phyloP scores from a whole-genome alignment of 2,888 invertebrate species.

The Ctenicera cuprea region DNA sequence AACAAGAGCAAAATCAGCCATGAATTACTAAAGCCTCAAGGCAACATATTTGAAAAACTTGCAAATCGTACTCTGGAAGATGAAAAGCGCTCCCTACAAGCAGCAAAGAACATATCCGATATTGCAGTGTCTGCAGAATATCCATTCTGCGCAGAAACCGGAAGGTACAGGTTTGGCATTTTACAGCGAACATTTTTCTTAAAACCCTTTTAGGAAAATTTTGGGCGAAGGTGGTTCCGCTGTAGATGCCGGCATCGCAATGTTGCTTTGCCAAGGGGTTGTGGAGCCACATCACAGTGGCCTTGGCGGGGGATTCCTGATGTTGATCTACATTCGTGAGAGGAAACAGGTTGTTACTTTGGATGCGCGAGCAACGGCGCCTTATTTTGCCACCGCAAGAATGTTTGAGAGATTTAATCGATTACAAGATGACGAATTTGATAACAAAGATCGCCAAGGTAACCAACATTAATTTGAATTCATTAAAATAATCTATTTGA shows the following conservation, averaged over 20 bases:
- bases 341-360: slow-evolving; percentile 1
- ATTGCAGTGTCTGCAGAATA: background rate
- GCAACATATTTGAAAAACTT: background rate
- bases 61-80: background rate
- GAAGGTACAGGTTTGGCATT: background rate
- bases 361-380: slow-evolving; percentile 24
- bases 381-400: background rate
- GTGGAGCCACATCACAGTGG: slow-evolving; percentile 25
- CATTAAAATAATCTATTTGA: no score
- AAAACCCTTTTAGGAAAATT: slow-evolving; percentile 13
- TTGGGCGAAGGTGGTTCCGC: slow-evolving; percentile 27
- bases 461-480: background rate
- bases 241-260: slow-evolving; percentile 31
- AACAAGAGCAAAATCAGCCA: background rate
- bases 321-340: slow-evolving; percentile 6
- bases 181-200: background rate
- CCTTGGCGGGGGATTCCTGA: slow-evolving; percentile 34
- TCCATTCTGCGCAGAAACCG: background rate
- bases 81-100: background rate
- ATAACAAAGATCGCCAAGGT: background rate
- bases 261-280: slow-evolving; percentile 35
- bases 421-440: background rate
- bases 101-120: no score
- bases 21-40: background rate
- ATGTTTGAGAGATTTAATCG: slow-evolving; percentile 10